Percentiles rank a stretch among this genome's conserved stretches.
These are phyloP conservation scores for Buathra laborator DNA, from an alignment of 2,888 invertebrate species.

Conservation along the genomic window DNA sequence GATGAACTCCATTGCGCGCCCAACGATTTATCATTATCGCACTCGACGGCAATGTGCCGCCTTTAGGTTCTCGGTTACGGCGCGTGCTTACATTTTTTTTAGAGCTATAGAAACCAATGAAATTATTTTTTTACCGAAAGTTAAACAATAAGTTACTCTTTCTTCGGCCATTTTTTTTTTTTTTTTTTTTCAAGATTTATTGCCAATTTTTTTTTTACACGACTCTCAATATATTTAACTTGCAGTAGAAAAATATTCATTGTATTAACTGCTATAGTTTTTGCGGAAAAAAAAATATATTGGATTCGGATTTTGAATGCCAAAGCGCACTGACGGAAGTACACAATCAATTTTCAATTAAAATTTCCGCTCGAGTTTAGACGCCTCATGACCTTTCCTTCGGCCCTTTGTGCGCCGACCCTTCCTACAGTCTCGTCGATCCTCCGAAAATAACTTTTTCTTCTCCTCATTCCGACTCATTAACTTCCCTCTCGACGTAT, in stretches of 20 bases:
- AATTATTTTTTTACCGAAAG: too few species aligned
- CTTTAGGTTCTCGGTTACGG: too few species aligned
- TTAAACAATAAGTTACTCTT: too few species aligned
- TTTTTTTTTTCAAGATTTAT: too few species aligned
- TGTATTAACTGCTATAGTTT: neutral
- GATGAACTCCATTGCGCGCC: neutral
- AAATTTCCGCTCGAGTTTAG: neutral
- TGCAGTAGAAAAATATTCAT: neutral
- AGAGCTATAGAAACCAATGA: too few species aligned
- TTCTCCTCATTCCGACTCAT: constrained; percentile 49
- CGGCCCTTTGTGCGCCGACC: constrained; percentile 26
- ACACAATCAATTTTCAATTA: neutral
- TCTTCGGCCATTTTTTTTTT: too few species aligned
- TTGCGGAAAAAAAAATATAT: neutral
- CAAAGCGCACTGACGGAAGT: neutral
- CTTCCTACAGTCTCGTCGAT: constrained; percentile 22
- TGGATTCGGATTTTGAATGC: neutral
- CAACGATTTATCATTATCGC: neutral
- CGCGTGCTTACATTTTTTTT: too few species aligned
- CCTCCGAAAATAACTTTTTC: constrained; percentile 57
- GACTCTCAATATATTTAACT: too few species aligned
- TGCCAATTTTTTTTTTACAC: too few species aligned
- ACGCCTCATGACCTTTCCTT: constrained; percentile 1
- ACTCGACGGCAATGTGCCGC: neutral
- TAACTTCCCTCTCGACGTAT: constrained; percentile 44